Evolutionary conservation across 2,888 invertebrate genomes (phyloP).

Genomic region (Pandemis corylana): DNA sequence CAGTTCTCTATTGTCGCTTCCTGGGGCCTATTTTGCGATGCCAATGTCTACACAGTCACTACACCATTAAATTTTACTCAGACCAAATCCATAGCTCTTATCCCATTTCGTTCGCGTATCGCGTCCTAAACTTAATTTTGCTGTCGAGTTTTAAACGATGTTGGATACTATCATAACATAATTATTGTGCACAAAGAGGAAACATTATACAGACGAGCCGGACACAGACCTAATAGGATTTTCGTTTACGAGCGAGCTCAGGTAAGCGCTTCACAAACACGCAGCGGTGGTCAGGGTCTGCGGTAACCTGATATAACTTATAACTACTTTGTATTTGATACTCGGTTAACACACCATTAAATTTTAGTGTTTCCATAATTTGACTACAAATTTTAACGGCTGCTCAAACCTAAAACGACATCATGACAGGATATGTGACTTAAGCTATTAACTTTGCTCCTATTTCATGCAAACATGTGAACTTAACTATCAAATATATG

Average conservation of each 20-base stretch:
- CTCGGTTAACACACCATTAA: conserved; percentile 7
- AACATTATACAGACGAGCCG: conserved; percentile 33
- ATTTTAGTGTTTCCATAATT: conserved; percentile 3
- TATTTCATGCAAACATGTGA: not conserved
- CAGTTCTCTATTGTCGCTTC: conserved; percentile 71
- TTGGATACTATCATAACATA: conserved; percentile 23
- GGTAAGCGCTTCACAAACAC: conserved; percentile 38
- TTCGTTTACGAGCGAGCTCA: conserved; percentile 36
- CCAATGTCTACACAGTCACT: conserved; percentile 43
- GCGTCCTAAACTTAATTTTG: conserved; percentile 19
- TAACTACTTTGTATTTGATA: conserved; percentile 31
- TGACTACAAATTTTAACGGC: not conserved
- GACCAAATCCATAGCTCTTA: not conserved
- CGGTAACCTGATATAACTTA: conserved; percentile 36
- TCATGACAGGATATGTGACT: conserved; percentile 1
- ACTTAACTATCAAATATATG: conserved; percentile 9
- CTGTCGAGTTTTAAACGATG: conserved; percentile 23
- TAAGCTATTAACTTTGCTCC: conserved; percentile 15
- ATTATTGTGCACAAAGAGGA: conserved; percentile 30
- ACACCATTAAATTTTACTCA: conserved; percentile 2
- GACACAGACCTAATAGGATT: conserved; percentile 39
- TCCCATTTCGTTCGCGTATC: not conserved
- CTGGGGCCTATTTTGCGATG: conserved; percentile 54
- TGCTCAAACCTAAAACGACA: conserved; percentile 13
- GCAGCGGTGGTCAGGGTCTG: conserved; percentile 31